phyloP scores from a whole-genome alignment of 2,888 invertebrate species.

The Chrysotoxum bicinctum region DNA sequence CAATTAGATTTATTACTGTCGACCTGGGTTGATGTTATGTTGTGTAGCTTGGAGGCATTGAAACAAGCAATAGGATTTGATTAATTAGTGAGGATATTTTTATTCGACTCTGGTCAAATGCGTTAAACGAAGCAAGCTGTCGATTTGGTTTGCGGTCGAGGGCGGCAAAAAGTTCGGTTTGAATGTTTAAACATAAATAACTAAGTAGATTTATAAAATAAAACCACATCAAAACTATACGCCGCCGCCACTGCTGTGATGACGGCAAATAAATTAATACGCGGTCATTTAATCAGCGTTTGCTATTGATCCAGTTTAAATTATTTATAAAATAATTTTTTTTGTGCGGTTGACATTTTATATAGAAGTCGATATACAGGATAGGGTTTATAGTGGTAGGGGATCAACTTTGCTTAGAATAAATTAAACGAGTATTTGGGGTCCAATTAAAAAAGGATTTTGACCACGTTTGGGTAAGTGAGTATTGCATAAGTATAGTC shows the following conservation, averaged over 20 bases:
- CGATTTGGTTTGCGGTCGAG: constrained; percentile 22
- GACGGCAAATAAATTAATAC: constrained; percentile 19
- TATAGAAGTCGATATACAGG: no score
- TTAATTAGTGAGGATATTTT: constrained; percentile 52
- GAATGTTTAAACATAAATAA: neutral
- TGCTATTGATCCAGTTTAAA: neutral
- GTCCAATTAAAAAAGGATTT: no score
- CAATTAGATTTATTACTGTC: constrained; percentile 52
- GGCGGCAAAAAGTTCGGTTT: neutral
- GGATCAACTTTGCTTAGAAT: no score
- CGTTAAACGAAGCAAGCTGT: constrained; percentile 25
- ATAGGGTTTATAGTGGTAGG: no score
- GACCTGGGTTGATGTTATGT: constrained; percentile 25
- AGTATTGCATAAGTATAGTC: no score
- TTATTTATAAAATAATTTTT: neutral
- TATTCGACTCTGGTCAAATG: constrained; percentile 16
- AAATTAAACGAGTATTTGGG: no score
- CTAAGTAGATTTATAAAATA: neutral
- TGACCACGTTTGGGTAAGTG: no score
- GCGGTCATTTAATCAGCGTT: constrained; percentile 27
- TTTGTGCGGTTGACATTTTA: neutral
- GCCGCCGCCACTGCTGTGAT: neutral
- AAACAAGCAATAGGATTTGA: constrained; percentile 40
- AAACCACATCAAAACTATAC: constrained; percentile 17
- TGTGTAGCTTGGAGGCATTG: neutral